phyloP scores from a whole-genome alignment of 2,888 invertebrate species.

The Nebria brevicollis region DNA sequence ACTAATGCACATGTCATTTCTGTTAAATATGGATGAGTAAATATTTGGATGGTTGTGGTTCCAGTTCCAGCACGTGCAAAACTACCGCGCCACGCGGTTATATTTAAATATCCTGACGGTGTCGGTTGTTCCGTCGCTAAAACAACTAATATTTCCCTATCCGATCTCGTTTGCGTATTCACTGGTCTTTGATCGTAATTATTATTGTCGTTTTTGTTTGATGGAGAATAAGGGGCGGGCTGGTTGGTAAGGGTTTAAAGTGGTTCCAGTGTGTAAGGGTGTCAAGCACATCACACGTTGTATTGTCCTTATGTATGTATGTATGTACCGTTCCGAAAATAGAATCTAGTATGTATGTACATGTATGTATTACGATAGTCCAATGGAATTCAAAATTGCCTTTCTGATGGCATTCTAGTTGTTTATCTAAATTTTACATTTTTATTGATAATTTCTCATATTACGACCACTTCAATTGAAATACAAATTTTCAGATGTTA shows the following conservation, averaged over 20 bases:
- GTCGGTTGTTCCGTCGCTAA: slow-evolving; percentile 4
- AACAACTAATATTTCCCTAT: slow-evolving; percentile 5
- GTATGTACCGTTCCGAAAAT: slow-evolving; percentile 7
- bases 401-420: background rate
- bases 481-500: no score
- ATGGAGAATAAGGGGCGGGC: background rate
- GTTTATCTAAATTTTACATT: no score
- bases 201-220: background rate
- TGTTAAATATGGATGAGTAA: background rate
- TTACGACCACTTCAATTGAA: no score
- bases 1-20: background rate
- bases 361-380: no score
- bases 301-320: background rate
- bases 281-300: background rate
- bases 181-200: slow-evolving; percentile 13
- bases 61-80: slow-evolving; percentile 25
- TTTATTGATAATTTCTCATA: no score
- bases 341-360: background rate
- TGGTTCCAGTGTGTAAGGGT: background rate
- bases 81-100: slow-evolving; percentile 12
- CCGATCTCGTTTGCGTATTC: background rate
- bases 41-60: slow-evolving; percentile 2
- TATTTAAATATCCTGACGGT: slow-evolving; percentile 27
- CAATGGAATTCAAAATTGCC: background rate
- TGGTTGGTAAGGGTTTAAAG: background rate